Evolutionary conservation across 2,888 invertebrate species (phyloP).

Genomic region (Amiota communis): DNA sequence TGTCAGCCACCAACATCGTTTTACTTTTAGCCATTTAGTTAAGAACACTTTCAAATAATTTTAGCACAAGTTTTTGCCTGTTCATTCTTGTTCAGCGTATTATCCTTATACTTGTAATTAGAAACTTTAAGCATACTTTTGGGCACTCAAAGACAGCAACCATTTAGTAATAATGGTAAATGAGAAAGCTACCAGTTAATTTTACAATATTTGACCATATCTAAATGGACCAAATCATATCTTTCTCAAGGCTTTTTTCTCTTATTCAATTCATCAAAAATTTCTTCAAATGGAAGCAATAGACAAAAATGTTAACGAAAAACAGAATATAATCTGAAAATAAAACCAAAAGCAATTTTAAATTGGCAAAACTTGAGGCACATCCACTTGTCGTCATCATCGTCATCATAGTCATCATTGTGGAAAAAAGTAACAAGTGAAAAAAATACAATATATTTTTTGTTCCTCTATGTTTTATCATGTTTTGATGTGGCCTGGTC

Average conservation of each 20-base stretch:
- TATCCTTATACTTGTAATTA: constrained; percentile 13
- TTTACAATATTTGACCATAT: neutral
- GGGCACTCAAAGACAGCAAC: neutral
- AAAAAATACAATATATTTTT: constrained; percentile 2
- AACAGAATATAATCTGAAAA: no score
- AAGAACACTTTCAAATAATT: constrained; percentile 5
- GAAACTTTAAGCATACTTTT: constrained; percentile 11
- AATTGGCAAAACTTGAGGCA: no score
- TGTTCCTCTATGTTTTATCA: neutral
- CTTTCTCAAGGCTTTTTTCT: neutral
- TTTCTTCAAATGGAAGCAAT: no score
- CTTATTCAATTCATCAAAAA: constrained; percentile 3
- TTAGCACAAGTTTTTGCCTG: constrained; percentile 7
- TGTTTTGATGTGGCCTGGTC: neutral
- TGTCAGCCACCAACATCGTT: neutral
- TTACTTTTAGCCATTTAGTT: neutral
- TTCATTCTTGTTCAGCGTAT: constrained; percentile 13
- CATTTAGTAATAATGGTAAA: no score
- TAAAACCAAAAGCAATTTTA: neutral
- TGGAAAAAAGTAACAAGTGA: neutral
- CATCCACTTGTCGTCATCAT: no score
- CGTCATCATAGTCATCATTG: neutral
- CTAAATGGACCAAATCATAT: constrained; percentile 15
- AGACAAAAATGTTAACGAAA: no score
- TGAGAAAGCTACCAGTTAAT: neutral